A percentile compares a stretch with the other conserved stretches of the same genome.
Evolutionary conservation across 2,888 invertebrate genomes (phyloP).

Genomic region (Tubulanus polymorphus): DNA sequence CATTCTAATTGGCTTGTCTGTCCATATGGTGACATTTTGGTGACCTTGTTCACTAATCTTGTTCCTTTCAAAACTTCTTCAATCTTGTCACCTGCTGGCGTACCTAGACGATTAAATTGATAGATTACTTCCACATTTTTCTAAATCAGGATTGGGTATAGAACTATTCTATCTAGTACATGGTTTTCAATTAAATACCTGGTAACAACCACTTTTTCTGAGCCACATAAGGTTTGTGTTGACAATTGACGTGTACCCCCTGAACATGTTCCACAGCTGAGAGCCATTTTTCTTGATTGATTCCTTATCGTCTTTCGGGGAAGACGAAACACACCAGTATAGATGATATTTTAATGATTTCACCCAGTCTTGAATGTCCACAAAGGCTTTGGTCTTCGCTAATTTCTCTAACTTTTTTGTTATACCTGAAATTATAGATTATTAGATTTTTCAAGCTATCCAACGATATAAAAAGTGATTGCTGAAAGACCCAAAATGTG

Average conservation of each 20-base stretch:
- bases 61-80: background rate
- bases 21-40: background rate
- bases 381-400: background rate
- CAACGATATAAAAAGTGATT: no score
- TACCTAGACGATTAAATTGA: background rate
- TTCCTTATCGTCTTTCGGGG: background rate
- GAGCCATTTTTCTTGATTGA: constrained; percentile 1
- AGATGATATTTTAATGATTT: background rate
- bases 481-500: no score
- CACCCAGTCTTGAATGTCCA: background rate
- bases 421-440: background rate
- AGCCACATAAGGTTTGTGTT: background rate
- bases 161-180: background rate
- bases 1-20: background rate
- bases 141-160: background rate
- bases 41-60: background rate
- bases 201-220: background rate
- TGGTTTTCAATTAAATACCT: background rate
- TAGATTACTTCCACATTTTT: no score
- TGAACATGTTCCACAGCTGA: background rate
- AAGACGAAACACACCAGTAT: background rate
- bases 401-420: background rate
- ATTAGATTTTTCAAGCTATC: no score
- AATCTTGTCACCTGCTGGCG: background rate
- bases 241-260: background rate